These are phyloP conservation scores for Heterodera filipjevi DNA, from an alignment of 2,888 invertebrate species.

Conservation along the genomic window DNA sequence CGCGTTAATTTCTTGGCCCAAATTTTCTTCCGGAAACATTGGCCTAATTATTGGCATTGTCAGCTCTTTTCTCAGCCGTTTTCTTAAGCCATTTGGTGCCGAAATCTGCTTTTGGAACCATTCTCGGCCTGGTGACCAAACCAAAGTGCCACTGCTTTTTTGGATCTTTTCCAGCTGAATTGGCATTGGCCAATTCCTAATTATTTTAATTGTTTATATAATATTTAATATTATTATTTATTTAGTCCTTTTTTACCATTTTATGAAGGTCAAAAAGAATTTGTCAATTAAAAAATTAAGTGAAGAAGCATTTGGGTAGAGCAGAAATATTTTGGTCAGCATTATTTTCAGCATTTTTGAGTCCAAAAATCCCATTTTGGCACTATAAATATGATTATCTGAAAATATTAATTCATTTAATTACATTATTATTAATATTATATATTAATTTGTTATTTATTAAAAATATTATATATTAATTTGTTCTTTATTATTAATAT, in stretches of 20 bases:
- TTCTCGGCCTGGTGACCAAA: slow-evolving; percentile 3
- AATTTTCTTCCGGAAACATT: slow-evolving; percentile 9
- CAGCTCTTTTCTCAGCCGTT: background rate
- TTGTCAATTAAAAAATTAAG: background rate
- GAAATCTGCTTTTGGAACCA: background rate
- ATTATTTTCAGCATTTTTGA: background rate
- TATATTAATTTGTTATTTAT: no score
- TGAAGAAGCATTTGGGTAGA: background rate
- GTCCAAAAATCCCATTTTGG: background rate
- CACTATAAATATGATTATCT: background rate
- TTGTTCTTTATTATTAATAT: background rate
- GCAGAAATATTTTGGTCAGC: background rate
- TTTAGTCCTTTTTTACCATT: background rate
- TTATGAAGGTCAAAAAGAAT: slow-evolving; percentile 2
- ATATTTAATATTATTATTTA: no score
- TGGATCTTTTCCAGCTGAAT: background rate
- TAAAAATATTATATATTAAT: no score
- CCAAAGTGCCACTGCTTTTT: background rate
- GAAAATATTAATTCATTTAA: background rate
- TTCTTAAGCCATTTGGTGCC: background rate
- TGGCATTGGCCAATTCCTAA: slow-evolving; percentile 1
- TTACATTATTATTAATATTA: no score
- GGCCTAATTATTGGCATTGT: background rate
- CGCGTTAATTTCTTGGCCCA: slow-evolving; percentile 5
- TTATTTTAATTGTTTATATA: no score